Evolutionary conservation across 64 coral and sea anemone species (phyloP).

Genomic region (Exaiptasia diaphana): DNA sequence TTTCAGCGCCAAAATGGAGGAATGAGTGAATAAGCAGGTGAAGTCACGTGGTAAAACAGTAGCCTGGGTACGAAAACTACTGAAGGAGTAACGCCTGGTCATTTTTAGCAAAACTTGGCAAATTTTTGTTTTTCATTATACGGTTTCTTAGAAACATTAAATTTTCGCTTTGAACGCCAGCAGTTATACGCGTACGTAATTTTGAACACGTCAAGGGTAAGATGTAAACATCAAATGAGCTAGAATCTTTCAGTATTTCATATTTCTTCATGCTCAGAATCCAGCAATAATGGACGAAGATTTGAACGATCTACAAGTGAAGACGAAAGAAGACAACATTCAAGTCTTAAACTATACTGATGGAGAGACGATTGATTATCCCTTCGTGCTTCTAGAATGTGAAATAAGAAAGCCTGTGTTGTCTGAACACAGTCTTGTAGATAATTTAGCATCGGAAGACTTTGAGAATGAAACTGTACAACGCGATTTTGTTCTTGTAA

Average conservation of each 20-base stretch:
- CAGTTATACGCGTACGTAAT: not conserved
- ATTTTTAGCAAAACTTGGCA: not conserved
- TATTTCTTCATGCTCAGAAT: no score
- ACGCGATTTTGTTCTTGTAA: slow-evolving; percentile 22
- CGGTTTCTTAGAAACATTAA: not conserved
- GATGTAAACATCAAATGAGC: no score
- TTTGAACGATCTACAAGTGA: no score
- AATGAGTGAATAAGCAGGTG: not conserved
- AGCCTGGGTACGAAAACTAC: not conserved
- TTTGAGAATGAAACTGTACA: not conserved
- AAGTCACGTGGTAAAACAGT: slow-evolving; percentile 1
- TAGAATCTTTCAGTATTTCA: not conserved
- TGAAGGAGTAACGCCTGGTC: not conserved
- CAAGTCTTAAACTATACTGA: slow-evolving; percentile 58
- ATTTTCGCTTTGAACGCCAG: not conserved
- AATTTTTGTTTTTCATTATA: not conserved
- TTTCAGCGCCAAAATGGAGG: slow-evolving; percentile 85
- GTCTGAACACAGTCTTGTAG: no score
- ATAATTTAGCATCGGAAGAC: no score
- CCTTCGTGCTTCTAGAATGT: slow-evolving; percentile 76
- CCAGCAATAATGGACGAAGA: no score
- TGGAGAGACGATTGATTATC: slow-evolving; percentile 54
- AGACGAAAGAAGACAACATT: no score
- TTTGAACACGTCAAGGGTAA: slow-evolving; percentile 29
- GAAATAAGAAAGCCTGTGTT: not conserved